A percentile compares a stretch with the other conserved stretches of the same genome.
Evolutionary conservation across 35 echinoderm and acorn worm genomes (phyloP).

Genomic region (Eucidaris tribuloides): DNA sequence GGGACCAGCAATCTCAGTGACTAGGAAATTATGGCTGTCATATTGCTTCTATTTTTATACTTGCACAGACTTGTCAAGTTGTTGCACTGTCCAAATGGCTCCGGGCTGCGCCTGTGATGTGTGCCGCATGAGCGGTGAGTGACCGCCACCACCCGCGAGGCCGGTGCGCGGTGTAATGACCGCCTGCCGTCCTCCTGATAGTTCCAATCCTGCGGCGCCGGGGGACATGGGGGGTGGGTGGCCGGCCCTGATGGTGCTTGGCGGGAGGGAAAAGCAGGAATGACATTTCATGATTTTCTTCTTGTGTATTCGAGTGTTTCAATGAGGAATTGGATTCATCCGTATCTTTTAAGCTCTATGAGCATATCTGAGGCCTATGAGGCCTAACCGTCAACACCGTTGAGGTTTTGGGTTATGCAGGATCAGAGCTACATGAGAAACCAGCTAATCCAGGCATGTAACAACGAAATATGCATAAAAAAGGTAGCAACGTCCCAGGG

Average conservation of each 20-base stretch:
- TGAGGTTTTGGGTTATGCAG: neutral
- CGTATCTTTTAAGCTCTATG: neutral
- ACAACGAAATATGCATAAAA: neutral
- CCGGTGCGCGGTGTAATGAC: slow-evolving; percentile 36
- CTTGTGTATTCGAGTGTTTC: neutral
- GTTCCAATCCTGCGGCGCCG: neutral
- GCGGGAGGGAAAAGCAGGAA: slow-evolving; percentile 27
- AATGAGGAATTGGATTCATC: neutral
- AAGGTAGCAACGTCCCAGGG: no score
- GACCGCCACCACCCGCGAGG: slow-evolving; percentile 55
- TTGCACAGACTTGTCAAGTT: slow-evolving; percentile 77
- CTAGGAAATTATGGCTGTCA: neutral
- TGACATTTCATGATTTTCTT: neutral
- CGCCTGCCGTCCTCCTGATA: slow-evolving; percentile 66
- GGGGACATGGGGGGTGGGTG: slow-evolving; percentile 70
- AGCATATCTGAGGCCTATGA: no score
- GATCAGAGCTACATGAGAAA: no score
- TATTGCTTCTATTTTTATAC: neutral
- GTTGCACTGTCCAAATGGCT: slow-evolving; percentile 37
- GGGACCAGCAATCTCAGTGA: no score
- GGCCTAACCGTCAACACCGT: no score
- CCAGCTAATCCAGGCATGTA: neutral
- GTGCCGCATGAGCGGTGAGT: slow-evolving; percentile 37
- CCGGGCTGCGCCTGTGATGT: slow-evolving; percentile 33
- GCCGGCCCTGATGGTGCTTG: slow-evolving; percentile 77